Evolutionary conservation across 2,888 invertebrate species (phyloP), one percentile per base, ranked within the genome.

Genomic region (Elmis aenea): DNA sequence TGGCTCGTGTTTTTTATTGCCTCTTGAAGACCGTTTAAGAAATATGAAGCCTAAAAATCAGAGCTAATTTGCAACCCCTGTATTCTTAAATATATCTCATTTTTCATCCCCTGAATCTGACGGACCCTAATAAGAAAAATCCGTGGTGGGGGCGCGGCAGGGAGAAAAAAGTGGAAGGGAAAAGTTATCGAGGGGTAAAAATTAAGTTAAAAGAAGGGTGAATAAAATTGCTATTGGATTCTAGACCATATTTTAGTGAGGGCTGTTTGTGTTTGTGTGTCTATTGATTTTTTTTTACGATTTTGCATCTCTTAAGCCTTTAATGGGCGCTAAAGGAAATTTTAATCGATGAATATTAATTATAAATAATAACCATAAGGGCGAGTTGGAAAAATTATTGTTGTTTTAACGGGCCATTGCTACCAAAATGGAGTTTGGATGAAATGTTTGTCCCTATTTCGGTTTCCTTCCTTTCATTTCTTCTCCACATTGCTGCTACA

Each of bases 21-120:
- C n/a, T n/a, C n/a, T n/a, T n/a, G n/a, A n/a, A n/a, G n/a, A n/a
- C n/a, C n/a, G n/a, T n/a, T n/a, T n/a, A n/a, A n/a, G n/a, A n/a
- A n/a, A n/a, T n/a, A n/a, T n/a, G n/a, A n/a, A 18, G 18, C 8
- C 18, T 18, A 42, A 41, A 42, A 45, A 45, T 42, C 45, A 45
- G 33, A 27, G 45, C 40, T 36, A 43, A 46, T 40, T 43, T 42
- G 25, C 26, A 38, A 33, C 39, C 36, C 33, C 38, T 33, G 39
- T 28, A 42, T 42, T 45, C 42, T 33, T 35, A 40, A 40, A 43
- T 43, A 43, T 40, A 39, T 38, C 39, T 42, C 46, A 46, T 46
- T 46, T 46, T 46, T 46, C 46, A 46, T 43, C 40, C 39, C 27
- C 42, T 46, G 46, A 35, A 42, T 43, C 46, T 43, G 46, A 46